These are phyloP conservation scores for Lomographa bimaculata DNA, from an alignment of 2,888 invertebrate genomes.

Conservation along the genomic window DNA sequence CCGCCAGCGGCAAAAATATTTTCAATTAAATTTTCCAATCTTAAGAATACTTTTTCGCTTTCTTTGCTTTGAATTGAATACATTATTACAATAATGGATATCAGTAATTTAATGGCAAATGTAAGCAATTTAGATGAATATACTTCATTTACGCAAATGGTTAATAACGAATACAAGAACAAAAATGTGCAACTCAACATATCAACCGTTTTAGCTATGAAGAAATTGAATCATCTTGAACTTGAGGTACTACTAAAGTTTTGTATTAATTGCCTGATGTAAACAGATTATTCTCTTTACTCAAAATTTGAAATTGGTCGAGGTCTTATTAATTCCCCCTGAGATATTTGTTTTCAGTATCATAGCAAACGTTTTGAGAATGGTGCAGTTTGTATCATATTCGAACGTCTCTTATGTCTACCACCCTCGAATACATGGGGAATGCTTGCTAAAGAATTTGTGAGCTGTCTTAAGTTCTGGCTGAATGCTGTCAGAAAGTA, in stretches of 20 bases:
- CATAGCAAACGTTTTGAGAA: conserved; percentile 58
- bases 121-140: conserved; percentile 55
- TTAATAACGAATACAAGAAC: conserved; percentile 38
- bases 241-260: conserved; percentile 49
- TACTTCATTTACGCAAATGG: conserved; percentile 47
- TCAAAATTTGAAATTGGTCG: no score
- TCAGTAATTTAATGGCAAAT: conserved; percentile 46
- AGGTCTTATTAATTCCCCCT: no score
- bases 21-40: background rate
- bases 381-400: conserved; percentile 57
- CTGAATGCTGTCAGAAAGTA: conserved; percentile 58
- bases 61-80: no score
- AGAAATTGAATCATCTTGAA: conserved; percentile 59
- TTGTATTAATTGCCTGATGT: no score
- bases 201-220: conserved; percentile 55
- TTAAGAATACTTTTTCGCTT: no score
- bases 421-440: conserved; percentile 62
- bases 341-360: conserved; percentile 56
- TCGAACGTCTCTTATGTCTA: conserved; percentile 49
- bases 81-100: conserved; percentile 48
- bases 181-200: conserved; percentile 53
- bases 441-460: conserved; percentile 55
- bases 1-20: conserved; percentile 15
- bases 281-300: no score
- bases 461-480: conserved; percentile 61